These are phyloP conservation scores for Cinclus mexicanus DNA, from an alignment of 2,113 vertebrate species.

Conservation along the genomic window DNA sequence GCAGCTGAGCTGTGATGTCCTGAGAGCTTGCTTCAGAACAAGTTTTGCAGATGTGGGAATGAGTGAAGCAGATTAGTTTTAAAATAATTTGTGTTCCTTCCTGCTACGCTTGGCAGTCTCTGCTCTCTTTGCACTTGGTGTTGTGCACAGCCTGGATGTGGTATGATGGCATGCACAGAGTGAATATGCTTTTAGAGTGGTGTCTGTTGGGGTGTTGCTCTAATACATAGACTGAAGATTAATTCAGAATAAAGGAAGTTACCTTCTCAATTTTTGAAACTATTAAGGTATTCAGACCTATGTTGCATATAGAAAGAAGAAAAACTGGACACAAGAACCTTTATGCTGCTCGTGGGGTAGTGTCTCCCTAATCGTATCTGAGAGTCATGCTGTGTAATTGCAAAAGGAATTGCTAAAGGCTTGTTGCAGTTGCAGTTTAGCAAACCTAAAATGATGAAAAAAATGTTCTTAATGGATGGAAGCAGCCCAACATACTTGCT, in stretches of 20 bases:
- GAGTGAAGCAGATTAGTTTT: background rate
- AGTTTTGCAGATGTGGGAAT: background rate
- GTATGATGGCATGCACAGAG: background rate
- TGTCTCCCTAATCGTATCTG: background rate
- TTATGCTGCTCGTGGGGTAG: background rate
- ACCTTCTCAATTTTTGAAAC: accelerated
- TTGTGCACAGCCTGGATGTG: background rate
- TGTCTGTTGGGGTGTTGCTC: accelerated
- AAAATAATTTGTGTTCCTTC: background rate
- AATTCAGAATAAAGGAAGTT: background rate
- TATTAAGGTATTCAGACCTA: background rate
- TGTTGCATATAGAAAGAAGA: background rate
- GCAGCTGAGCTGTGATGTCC: background rate
- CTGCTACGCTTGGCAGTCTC: accelerated
- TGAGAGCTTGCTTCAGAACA: background rate
- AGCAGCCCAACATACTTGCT: background rate
- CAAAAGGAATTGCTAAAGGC: background rate
- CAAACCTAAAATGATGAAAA: background rate
- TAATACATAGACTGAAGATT: background rate
- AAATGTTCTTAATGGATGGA: background rate
- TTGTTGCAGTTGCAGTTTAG: background rate
- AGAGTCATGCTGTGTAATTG: background rate
- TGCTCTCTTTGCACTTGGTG: accelerated
- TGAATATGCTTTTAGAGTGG: accelerated
- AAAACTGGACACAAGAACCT: background rate